Base-by-base conservation (phyloP, 2,797 vertebrate species). In the Enteromius trimaculatus region DNA sequence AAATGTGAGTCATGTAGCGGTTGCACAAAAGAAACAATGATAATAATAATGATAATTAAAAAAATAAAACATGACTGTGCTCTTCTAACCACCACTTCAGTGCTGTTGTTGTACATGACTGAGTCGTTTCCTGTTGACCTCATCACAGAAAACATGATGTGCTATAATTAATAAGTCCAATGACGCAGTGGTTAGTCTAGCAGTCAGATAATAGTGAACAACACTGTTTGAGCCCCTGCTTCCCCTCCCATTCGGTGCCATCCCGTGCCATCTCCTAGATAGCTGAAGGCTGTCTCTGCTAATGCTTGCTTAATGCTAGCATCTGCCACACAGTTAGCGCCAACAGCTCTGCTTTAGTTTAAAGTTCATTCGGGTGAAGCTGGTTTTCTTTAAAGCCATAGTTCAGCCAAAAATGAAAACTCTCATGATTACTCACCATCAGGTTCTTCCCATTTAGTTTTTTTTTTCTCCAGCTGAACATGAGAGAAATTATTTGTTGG, bases 1-100 rank as follows among this genome's bases (percentile, higher is more conserved):
- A 95, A 95, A 95, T 96, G 95, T 96, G 94, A 96, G 95, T 96
- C 93, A 94, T 95, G 95, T 96, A 95, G 95, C 94, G 90, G 94
- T 96, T 93, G 94, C 95, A 96, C 95, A 95, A 94, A 93, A 95
- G 92, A 95, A 89, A 85, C 96, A 96, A 96, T 93, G 95, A 87
- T 82, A 80, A 90, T 74, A 88, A 88, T 85, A 88, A 87, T 88
- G 74, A 89, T 87, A 72, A 88, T 84, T 84, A 84, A 82, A 88
- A 87, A 83, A 82, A 23, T 81, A 37, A 90, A 89, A 88, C 87
- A 88, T 82, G 84, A 79, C 88, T 87, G 83, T 95, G 95, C 95
- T 95, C 94, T 88, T 88, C 86, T 86, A 90, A 80, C 87, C 86
- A 87, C 77, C 8, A 95, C 89, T 90, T 93, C 90, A 89, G 89